Conservation (phyloP, 2,888 invertebrate genomes). For the Lagria hirta region DNA sequence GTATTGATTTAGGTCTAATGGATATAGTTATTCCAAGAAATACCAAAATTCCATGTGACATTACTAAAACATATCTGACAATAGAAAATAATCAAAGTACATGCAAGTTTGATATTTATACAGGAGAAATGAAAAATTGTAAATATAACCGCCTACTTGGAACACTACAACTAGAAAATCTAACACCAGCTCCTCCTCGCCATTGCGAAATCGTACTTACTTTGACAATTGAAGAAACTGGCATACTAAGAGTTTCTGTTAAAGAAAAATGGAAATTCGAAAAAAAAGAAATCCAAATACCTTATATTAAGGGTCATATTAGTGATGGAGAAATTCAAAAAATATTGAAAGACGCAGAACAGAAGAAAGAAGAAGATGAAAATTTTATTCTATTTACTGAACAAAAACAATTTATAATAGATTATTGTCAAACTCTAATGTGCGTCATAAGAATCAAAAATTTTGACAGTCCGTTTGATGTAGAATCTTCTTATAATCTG, state of each 20-base stretch:
- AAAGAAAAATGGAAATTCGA: constrained; percentile 24
- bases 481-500: too few species aligned
- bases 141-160: constrained; percentile 27
- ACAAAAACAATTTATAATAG: constrained; percentile 25
- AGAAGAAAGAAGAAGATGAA: constrained; percentile 23
- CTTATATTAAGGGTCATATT: constrained; percentile 23
- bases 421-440: constrained; percentile 15
- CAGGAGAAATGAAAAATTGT: constrained; percentile 30
- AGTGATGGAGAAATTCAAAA: constrained; percentile 28
- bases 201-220: constrained; percentile 15
- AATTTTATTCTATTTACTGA: constrained; percentile 27
- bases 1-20: constrained; percentile 29
- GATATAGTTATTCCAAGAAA: constrained; percentile 33
- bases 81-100: constrained; percentile 27
- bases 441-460: too few species aligned
- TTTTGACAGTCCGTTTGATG: too few species aligned
- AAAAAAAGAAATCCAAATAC: constrained; percentile 28
- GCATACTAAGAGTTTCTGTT: constrained; percentile 32
- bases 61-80: constrained; percentile 14
- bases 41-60: constrained; percentile 27
- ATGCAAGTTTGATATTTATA: constrained; percentile 25
- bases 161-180: constrained; percentile 17
- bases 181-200: constrained; percentile 27
- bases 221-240: constrained; percentile 30
- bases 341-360: constrained; percentile 22